Base-by-base conservation (phyloP, 1,140 invertebrate genomes). In the Glossosoma conforme region DNA sequence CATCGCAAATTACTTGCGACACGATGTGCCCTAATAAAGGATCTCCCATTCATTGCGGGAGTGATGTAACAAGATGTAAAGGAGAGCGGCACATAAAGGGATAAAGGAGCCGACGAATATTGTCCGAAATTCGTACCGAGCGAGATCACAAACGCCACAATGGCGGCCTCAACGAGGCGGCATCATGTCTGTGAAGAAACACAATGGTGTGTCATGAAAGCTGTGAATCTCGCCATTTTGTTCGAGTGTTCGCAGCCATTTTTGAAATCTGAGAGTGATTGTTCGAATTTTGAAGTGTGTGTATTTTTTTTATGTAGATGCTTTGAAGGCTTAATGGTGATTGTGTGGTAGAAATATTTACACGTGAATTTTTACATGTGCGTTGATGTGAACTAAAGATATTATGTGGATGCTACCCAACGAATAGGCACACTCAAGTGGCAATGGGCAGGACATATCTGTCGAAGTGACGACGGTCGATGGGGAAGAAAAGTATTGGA, bases 21-120 rank as follows among this genome's bases (percentile, higher is more conserved):
- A 13, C 37, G 37, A 19, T 47, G 8, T 10, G 20, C 33, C 21
- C 9, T 21, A 17, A 47, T 47, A 46, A 46, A 33, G 24, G 42
- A 9, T n/a, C 18, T 20, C n/a, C n/a, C n/a, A n/a, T n/a, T n/a
- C n/a, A 37, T n/a, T 37, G 5, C 38, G n/a, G 20, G 17, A 33
- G 13, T 47, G 45, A 47, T 47, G 45, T 47, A 47, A 47, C 22
- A 18, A 11, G n/a, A 8, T 13, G 35, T 14, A 9, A 13, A 11
- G 19, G 11, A n/a, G 11, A 17, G 17, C 20, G 45, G 19, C 13
- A 37, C 21, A 36, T 22, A 22, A 47, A 18, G 22, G 18, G 10
- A 10, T 37, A 47, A 47, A 35, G 33, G 15, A 47, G 45, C 45
- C 45, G 45, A 37, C 45, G 19, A 35, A 25, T 42, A 24, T 42